phyloP scores from a whole-genome alignment of 92 coral and sea anemone genomes.

The Ricordea florida region DNA sequence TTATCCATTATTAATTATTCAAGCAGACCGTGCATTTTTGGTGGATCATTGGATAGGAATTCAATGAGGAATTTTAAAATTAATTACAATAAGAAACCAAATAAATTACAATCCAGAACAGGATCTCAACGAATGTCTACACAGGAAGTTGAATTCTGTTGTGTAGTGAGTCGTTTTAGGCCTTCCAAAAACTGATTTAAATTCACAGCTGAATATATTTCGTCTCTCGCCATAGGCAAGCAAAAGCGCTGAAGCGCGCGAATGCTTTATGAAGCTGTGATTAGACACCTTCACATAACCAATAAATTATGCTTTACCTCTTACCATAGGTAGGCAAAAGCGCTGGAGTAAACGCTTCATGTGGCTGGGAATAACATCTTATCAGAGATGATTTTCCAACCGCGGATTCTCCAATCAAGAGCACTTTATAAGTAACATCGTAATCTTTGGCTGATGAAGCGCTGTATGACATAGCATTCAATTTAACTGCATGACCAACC shows the following conservation, averaged over 20 bases:
- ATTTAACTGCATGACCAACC: background rate
- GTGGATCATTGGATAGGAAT: too few species aligned
- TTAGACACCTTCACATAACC: background rate
- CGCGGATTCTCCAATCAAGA: slow-evolving; percentile 86
- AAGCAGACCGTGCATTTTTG: too few species aligned
- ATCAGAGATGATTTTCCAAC: slow-evolving; percentile 91
- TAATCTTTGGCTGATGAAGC: slow-evolving; percentile 48
- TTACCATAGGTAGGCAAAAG: slow-evolving; percentile 77
- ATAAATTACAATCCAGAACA: too few species aligned
- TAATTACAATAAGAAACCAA: too few species aligned
- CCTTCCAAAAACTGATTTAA: too few species aligned
- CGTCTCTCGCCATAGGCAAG: too few species aligned
- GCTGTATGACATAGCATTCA: slow-evolving; percentile 18
- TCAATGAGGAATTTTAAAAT: too few species aligned
- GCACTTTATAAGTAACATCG: slow-evolving; percentile 83
- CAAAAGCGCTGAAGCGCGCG: background rate
- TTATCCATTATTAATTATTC: too few species aligned
- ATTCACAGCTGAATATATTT: too few species aligned
- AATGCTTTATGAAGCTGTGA: background rate
- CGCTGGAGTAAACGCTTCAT: slow-evolving; percentile 50
- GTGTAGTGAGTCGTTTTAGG: too few species aligned
- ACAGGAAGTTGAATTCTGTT: too few species aligned
- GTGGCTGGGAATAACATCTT: slow-evolving; percentile 74
- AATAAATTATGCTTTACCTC: background rate
- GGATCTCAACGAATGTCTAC: too few species aligned